Conservation (phyloP, 2,113 vertebrate species). For the Podocnemis expansa region DNA sequence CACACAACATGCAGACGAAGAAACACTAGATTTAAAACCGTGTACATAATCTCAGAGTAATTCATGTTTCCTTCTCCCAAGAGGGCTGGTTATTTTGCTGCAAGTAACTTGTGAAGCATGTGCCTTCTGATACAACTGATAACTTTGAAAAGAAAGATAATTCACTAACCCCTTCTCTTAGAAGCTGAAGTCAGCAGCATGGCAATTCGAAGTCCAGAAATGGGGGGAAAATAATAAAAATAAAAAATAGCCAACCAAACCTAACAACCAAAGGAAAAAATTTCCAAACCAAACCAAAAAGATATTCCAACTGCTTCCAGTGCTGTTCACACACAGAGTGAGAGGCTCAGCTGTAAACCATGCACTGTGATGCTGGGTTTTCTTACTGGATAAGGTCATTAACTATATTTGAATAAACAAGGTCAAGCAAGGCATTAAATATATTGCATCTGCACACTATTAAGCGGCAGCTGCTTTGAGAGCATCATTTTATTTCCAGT, state of each 20-base stretch:
- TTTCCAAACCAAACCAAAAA: not conserved
- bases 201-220: not conserved
- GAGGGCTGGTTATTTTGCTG: not conserved
- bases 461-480: conserved; percentile 51
- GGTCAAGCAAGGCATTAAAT: conserved; percentile 24
- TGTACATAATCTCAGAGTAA: fast-evolving
- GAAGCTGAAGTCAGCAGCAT: not conserved
- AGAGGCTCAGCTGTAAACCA: not conserved
- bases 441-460: conserved; percentile 4
- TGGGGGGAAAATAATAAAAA: too few species aligned
- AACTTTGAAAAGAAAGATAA: conserved; percentile 33
- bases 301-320: not conserved
- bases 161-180: conserved; percentile 22
- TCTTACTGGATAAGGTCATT: conserved; percentile 44
- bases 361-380: not conserved
- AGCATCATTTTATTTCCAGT: conserved; percentile 7
- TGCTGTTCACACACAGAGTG: not conserved
- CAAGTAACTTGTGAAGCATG: not conserved
- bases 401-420: conserved; percentile 65
- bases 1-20: not conserved
- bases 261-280: too few species aligned
- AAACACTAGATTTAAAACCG: not conserved
- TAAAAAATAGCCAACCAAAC: not conserved
- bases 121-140: not conserved
- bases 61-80: not conserved